Base-by-base conservation (phyloP, 2,113 vertebrate genomes). In the Pelmatolapia mariae region DNA sequence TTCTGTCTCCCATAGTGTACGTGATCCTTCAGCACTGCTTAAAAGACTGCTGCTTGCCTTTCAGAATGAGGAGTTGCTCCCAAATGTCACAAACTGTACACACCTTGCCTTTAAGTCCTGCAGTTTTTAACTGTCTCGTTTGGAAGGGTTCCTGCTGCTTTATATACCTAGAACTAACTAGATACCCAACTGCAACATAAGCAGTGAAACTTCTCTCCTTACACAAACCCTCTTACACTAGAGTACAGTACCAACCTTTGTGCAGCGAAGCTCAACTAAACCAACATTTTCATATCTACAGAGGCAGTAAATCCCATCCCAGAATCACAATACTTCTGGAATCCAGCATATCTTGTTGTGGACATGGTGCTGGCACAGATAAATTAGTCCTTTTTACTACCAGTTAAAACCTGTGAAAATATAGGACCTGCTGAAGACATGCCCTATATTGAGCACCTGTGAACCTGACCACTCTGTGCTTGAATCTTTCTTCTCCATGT, bases 371-470 rank as follows among this genome's bases (percentile, higher is more conserved):
- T 40, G 63, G 36, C n/a, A 40, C 4, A 40, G 36, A 68, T 40
- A 2, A 22, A 13, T 12, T 22, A 22, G 36, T 40, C 12, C 8
- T 22, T 47, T 6, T 54, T 5, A 22, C 33, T 54, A 2, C 24
- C 78, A 73, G 18, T 80, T 73, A 85, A 29, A 54, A 76, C 33
- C 33, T 19, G 31, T 63, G 59, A 63, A 24, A 24, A 24, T 24
- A 24, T 24, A 24, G 24, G 24, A 24, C 24, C 24, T 24, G 61
- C 4, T n/a, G 18, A n/a, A 66, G 33, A 38, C 10, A 63, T 4
- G 6, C 29, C 33, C 24, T 3, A 68, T 8, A 19, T 22, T 40
- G 33, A 12, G 0, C 11, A 22, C 11, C 18, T 5, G 19, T 38
- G 19, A 38, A 66, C 61, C 2, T 66, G 10, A 38, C 11, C 19